Evolutionary conservation across 1,140 invertebrate species (phyloP).

Genomic region (Agrilus planipennis): DNA sequence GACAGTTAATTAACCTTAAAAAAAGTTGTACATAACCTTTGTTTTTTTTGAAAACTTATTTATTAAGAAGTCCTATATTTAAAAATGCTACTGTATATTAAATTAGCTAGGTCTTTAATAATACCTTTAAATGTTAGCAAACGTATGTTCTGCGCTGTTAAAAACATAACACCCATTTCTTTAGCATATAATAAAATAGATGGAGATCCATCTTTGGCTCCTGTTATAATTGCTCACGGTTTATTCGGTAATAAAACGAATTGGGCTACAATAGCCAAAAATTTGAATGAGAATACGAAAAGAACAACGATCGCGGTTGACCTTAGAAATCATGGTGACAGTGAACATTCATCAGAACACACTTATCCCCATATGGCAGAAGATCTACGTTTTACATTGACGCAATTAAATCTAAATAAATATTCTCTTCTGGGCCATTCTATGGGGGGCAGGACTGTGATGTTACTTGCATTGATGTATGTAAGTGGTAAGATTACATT

Average conservation of each 20-base stretch:
- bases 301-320: slow-evolving; percentile 68
- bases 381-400: slow-evolving; percentile 53
- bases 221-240: slow-evolving; percentile 75
- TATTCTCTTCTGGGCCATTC: slow-evolving; percentile 76
- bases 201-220: too few species aligned
- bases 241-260: slow-evolving; percentile 77
- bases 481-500: slow-evolving; percentile 19
- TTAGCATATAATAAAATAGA: too few species aligned
- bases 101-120: too few species aligned
- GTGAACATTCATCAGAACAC: slow-evolving; percentile 60
- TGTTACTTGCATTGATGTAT: slow-evolving; percentile 59
- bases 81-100: too few species aligned
- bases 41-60: too few species aligned
- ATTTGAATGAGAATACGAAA: slow-evolving; percentile 49
- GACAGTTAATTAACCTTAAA: too few species aligned
- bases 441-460: slow-evolving; percentile 79
- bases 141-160: too few species aligned
- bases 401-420: slow-evolving; percentile 46
- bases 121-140: too few species aligned
- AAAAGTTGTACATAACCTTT: too few species aligned
- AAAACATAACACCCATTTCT: too few species aligned
- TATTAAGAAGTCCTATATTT: too few species aligned
- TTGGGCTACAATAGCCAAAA: slow-evolving; percentile 69
- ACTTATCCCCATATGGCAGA: slow-evolving; percentile 57
- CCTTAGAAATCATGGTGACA: slow-evolving; percentile 84